Evolutionary conservation across 2,113 vertebrate genomes (phyloP).

Genomic region (Dendropsophus ebraccatus): DNA sequence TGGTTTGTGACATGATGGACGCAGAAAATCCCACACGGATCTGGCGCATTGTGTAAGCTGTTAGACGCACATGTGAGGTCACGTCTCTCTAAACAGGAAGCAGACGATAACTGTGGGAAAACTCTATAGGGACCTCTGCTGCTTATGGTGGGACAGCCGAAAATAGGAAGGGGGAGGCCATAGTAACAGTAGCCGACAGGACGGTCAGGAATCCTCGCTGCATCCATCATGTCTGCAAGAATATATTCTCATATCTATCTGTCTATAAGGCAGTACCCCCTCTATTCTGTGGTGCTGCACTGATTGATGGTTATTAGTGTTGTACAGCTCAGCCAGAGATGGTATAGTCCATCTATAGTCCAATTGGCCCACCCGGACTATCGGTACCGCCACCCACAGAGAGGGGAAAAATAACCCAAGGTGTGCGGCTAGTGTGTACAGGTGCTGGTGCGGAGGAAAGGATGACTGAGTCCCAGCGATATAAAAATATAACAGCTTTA

Average conservation of each 20-base stretch:
- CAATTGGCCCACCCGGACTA: too few species aligned
- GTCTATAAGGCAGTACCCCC: too few species aligned
- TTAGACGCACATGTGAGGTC: neutral
- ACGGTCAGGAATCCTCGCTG: neutral
- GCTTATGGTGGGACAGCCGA: neutral
- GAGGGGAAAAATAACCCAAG: too few species aligned
- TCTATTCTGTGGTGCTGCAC: too few species aligned
- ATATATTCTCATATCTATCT: neutral
- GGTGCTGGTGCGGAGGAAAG: too few species aligned
- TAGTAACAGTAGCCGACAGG: neutral
- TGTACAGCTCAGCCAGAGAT: too few species aligned
- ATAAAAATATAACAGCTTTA: too few species aligned
- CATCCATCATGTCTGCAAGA: neutral
- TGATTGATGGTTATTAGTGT: too few species aligned
- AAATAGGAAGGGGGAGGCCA: neutral
- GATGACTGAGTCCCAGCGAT: too few species aligned
- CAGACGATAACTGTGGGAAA: conserved; percentile 15
- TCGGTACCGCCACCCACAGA: too few species aligned
- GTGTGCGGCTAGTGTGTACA: too few species aligned
- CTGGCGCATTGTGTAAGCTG: neutral
- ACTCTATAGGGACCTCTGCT: neutral
- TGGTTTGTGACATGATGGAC: neutral
- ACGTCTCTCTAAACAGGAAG: conserved; percentile 29
- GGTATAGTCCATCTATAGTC: too few species aligned
- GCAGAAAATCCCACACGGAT: neutral